Percentiles rank a stretch among this genome's conserved stretches.
These are phyloP conservation scores for Helicolenus hilgendorfi DNA, from an alignment of 2,797 vertebrate genomes.

Conservation along the genomic window DNA sequence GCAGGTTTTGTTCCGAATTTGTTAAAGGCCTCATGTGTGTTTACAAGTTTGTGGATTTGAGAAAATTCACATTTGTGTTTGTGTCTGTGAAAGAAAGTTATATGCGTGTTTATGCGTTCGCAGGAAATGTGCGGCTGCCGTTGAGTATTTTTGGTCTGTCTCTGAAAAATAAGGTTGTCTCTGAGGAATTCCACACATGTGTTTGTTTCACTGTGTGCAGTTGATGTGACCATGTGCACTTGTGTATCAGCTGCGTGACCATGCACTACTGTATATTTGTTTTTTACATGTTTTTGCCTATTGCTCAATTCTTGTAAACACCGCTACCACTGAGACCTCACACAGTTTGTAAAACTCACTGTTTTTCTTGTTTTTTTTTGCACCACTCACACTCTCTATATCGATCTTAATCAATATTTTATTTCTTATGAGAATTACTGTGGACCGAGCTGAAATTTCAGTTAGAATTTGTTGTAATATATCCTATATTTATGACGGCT, in stretches of 20 bases:
- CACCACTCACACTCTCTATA: conserved; percentile 9
- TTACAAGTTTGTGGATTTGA: conserved; percentile 27
- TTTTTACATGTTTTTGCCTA: conserved; percentile 28
- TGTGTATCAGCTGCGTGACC: background rate
- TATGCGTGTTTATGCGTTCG: conserved; percentile 3
- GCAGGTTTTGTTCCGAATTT: conserved; percentile 48
- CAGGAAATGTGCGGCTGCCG: conserved; percentile 17
- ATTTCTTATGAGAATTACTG: conserved; percentile 50
- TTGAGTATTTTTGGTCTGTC: conserved; percentile 12
- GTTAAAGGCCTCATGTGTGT: conserved; percentile 28
- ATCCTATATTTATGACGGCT: conserved; percentile 59
- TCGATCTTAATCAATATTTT: conserved; percentile 62
- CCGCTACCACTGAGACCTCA: conserved; percentile 40
- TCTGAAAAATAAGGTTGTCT: conserved; percentile 44
- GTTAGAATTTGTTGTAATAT: conserved; percentile 36
- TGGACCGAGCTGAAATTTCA: conserved; percentile 20
- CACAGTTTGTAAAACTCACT: conserved; percentile 39
- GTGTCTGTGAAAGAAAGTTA: conserved; percentile 14
- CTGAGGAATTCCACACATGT: conserved; percentile 20
- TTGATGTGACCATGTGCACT: conserved; percentile 40
- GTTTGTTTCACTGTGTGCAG: conserved; percentile 16
- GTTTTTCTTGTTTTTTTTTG: background rate
- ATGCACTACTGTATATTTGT: background rate
- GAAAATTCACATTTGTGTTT: conserved; percentile 17
- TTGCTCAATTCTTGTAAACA: conserved; percentile 52